A percentile compares a stretch with the other conserved stretches of the same genome.
Evolutionary conservation across 2,888 invertebrate genomes (phyloP).

Genomic region (Leucophora obtusa): DNA sequence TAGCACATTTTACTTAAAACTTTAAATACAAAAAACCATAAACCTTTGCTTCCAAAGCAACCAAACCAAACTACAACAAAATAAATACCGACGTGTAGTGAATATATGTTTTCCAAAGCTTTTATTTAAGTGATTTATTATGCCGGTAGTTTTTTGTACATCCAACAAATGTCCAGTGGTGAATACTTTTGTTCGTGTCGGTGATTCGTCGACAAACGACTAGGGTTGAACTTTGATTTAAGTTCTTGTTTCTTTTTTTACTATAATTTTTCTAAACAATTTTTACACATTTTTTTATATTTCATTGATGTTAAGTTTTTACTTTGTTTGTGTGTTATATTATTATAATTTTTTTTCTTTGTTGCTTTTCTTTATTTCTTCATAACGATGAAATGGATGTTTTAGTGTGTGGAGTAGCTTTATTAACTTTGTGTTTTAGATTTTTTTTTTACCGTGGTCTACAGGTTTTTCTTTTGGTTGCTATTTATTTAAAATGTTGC

Average conservation of each 20-base stretch:
- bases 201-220: not conserved
- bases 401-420: too few species aligned
- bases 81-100: slow-evolving; percentile 5
- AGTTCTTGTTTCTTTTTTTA: not conserved
- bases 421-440: too few species aligned
- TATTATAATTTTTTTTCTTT: too few species aligned
- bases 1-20: too few species aligned
- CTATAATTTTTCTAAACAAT: not conserved
- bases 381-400: too few species aligned
- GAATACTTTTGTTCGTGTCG: not conserved
- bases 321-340: too few species aligned
- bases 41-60: not conserved
- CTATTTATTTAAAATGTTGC: too few species aligned
- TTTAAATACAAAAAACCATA: not conserved
- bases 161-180: slow-evolving; percentile 18
- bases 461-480: too few species aligned
- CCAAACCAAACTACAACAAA: not conserved
- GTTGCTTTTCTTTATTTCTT: too few species aligned
- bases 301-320: too few species aligned
- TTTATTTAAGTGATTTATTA: slow-evolving; percentile 35
- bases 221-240: slow-evolving; percentile 23
- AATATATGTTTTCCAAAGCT: not conserved
- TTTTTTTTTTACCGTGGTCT: too few species aligned
- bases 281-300: too few species aligned
- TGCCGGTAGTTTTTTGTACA: not conserved